These are phyloP conservation scores for Microctenopoma stevenorrisi DNA, from an alignment of 2,797 vertebrate species.

Conservation along the genomic window DNA sequence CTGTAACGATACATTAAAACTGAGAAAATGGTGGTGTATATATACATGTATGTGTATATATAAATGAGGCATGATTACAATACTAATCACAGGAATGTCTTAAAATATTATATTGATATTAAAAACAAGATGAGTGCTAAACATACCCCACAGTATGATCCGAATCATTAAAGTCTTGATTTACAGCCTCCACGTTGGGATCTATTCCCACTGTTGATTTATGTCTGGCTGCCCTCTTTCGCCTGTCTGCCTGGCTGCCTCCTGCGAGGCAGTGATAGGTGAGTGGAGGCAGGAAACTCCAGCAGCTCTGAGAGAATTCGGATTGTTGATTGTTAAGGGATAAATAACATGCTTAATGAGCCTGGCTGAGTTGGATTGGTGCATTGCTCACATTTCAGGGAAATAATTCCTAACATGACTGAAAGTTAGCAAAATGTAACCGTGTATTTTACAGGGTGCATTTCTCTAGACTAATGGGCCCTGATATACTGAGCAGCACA, in stretches of 20 bases:
- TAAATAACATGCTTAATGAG: conserved; percentile 71
- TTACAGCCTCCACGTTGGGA: conserved; percentile 61
- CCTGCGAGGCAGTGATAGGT: conserved; percentile 73
- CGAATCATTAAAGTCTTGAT: conserved; percentile 44
- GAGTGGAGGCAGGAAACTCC: conserved; percentile 53
- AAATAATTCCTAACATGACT: conserved; percentile 5
- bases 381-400: conserved; percentile 12
- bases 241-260: conserved; percentile 64
- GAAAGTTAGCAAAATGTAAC: background rate
- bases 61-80: too few species aligned
- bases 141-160: too few species aligned
- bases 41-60: too few species aligned
- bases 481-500: background rate
- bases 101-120: too few species aligned
- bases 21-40: too few species aligned
- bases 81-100: too few species aligned
- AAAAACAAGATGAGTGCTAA: too few species aligned
- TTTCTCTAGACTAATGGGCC: background rate
- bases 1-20: too few species aligned
- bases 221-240: conserved; percentile 58
- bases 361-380: conserved; percentile 24
- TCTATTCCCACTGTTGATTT: conserved; percentile 72
- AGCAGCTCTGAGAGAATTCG: conserved; percentile 62
- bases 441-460: background rate
- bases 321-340: conserved; percentile 69